Evolutionary conservation across 2,113 vertebrate species (phyloP), one percentile per base, ranked within the genome.

Genomic region (Caretta caretta): DNA sequence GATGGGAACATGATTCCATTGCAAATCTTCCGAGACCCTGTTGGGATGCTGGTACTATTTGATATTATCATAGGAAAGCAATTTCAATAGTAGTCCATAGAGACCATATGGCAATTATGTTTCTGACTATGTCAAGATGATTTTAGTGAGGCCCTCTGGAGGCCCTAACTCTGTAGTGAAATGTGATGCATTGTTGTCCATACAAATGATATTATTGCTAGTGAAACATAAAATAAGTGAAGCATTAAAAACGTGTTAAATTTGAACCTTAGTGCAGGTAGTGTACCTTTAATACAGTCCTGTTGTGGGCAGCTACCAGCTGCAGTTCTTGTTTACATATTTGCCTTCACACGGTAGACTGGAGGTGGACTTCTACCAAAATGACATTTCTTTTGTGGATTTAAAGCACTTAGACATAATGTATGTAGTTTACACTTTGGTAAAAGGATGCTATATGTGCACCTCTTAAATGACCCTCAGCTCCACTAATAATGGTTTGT

Each of bases 51-150:
- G 91, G 96, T 97, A 94, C 85, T 97, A 84, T 97, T 97, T 93
- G 94, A 95, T 93, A 96, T 97, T 95, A 94, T 95, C 96, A 97
- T 97, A 93, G 96, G 96, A 98, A 97, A 98, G 96, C 95, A 96
- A 97, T 98, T 97, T 98, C 93, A 94, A 59, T 86, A 93, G 97
- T 94, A 96, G 96, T 97, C 98, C 96, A 12, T 90, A 93, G 97
- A 97, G 96, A 97, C 96, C 2, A 72, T 87, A 84, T 97, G 97
- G 97, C 96, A 98, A 96, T 97, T 97, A 96, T 69, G 83, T 86
- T 96, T 86, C 96, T 94, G 96, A 94, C 96, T 97, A 65, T 95
- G 96, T 97, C 97, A 91, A 86, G 94, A 91, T 94, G 96, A 97
- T 97, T 97, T 97, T 94, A 93, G 89, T 80, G 91, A 8, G 27